phyloP scores from a whole-genome alignment of 1,140 invertebrate genomes.

The Trichogramma pretiosum region DNA sequence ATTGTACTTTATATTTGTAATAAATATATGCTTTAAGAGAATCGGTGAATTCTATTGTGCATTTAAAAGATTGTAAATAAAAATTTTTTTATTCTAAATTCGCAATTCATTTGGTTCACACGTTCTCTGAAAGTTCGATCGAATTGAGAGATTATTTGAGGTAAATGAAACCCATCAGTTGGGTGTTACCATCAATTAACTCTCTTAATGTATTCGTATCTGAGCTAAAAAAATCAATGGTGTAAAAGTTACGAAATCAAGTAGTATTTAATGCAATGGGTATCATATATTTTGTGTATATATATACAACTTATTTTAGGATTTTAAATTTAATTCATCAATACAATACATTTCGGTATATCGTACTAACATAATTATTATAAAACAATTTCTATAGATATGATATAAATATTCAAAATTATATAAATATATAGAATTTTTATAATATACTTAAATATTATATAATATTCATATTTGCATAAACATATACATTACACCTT shows the following conservation, averaged over 20 bases:
- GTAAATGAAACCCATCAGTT: conserved; percentile 8
- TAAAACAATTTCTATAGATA: no score
- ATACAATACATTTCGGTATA: not conserved
- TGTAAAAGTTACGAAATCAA: conserved; percentile 15
- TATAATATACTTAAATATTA: no score
- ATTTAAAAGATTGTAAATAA: not conserved
- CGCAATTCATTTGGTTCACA: conserved; percentile 5
- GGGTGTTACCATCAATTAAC: conserved; percentile 9
- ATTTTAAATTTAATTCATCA: conserved; percentile 7
- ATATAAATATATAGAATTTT: conserved; percentile 19
- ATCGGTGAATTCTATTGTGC: not conserved
- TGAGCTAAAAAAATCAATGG: conserved; percentile 11
- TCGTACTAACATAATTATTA: no score
- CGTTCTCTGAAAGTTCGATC: conserved; percentile 21
- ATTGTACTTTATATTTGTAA: not conserved
- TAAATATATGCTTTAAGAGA: conserved; percentile 1
- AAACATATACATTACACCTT: conserved; percentile 32
- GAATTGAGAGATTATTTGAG: conserved; percentile 14
- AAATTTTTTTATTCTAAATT: not conserved
- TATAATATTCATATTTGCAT: conserved; percentile 16
- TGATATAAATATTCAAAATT: no score
- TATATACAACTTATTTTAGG: conserved; percentile 15
- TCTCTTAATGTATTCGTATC: conserved; percentile 7
- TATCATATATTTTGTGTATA: conserved; percentile 8
- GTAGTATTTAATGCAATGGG: conserved; percentile 11